Evolutionary conservation across 2,797 vertebrate species (phyloP), one percentile per base, ranked within the genome.

Genomic region (Antennarius maculatus): DNA sequence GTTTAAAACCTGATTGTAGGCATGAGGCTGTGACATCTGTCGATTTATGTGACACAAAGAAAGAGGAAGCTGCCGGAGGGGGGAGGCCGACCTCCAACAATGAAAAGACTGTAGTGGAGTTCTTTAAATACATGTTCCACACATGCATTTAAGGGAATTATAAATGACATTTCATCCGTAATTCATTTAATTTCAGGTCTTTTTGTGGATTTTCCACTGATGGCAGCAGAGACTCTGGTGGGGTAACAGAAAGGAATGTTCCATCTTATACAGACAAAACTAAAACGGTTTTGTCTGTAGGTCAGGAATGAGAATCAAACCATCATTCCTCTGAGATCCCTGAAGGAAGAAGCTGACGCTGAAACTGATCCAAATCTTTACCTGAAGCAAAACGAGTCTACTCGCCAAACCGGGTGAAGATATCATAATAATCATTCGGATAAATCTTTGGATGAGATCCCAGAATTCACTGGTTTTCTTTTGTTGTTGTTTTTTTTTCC

Each of bases 1-100:
- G 69, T 66, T 75, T 62, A 58, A 7, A 71, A 67, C n/a, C 17
- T 69, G 6, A 34, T 51, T 73, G 14, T 43, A 72, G 49, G 3
- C 56, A 49, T 39, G 3, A 61, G 69, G 67, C 18, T 34, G 34
- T 47, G 28, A 51, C 66, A 39, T 53, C 18, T 37, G 17, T 57
- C 34, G 15, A 49, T 53, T 34, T 15, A 57, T 54, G n/a, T 47
- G 52, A 57, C 61, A 71, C 60, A 71, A 70, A 77, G 59, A 48
- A n/a, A 23, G 42, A 62, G 59, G 43, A 50, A 60, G 59, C 67
- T 29, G 15, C 61, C 62, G 71, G 43, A 52, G 56, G 56, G 43
- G 56, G 17, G 16, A 59, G 65, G 61, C 8, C 37, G 54, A 29
- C 69, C 45, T 31, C 17, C 34, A 58, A 34, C 7, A 47, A 34